Base-by-base conservation (phyloP, 2,113 vertebrate species). In the Raja brachyura region DNA sequence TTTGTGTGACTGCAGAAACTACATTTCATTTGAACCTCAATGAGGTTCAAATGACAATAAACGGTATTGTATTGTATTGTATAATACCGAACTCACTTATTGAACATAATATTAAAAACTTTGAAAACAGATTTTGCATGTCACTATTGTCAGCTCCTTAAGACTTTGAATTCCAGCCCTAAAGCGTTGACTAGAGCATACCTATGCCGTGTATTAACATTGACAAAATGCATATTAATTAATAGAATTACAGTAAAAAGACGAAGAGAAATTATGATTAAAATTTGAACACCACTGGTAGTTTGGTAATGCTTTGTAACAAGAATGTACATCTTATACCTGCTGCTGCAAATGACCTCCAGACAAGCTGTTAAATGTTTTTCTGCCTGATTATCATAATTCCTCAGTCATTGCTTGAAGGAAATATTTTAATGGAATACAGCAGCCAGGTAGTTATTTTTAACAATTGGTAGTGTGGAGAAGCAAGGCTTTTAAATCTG, bases 401-500 rank as follows among this genome's bases (percentile, higher is more conserved):
- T 25, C 20, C 39, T 81, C 78, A 86, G 56, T 61, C 83, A 86
- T n/a, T 61, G 83, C 56, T 61, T 61, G 56, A 4, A 14, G 25
- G 13, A 28, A 86, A 31, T 86, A 61, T 61, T 86, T 63, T 16
- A n/a, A 31, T 86, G 56, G 56, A 63, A 86, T 61, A n/a, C 25
- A 86, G 56, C 28, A n/a, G 83, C n/a, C 56, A n/a, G 83, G 16
- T n/a, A 59, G 56, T 86, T 86, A 86, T 61, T 86, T 86, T 28
- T 86, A 86, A 61, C 56, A 86, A 61, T 86, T 86, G 56, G 4
- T 61, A 11, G 56, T 86, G 22, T 63, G 28, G 83, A 54, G 56
- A 86, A 86, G 25, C 28, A 59, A 59, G n/a, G 4, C 83, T 86
- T 56, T 61, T 86, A 13, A 86, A 61, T 86, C 70, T 61, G 81